phyloP scores from a whole-genome alignment of 2,888 invertebrate species.

The Alcis repandata region DNA sequence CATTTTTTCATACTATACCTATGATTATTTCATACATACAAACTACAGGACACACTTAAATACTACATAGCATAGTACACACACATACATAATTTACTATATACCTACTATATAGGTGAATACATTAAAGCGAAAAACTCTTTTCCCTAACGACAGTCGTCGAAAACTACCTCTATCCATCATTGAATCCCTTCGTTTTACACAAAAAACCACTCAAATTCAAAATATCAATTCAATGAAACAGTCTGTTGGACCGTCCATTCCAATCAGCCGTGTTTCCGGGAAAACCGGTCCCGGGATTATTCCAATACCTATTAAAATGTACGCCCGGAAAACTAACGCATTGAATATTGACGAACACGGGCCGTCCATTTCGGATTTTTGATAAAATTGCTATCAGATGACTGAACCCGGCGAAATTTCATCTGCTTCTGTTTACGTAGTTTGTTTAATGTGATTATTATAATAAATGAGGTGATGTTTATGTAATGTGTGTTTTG shows the following conservation, averaged over 20 bases:
- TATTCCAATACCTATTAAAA: slow-evolving; percentile 33
- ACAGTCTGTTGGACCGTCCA: slow-evolving; percentile 13
- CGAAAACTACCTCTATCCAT: too few relatives aligned
- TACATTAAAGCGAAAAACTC: too few relatives aligned
- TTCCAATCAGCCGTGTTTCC: slow-evolving; percentile 24
- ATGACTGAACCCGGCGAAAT: slow-evolving; percentile 3
- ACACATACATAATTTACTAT: too few relatives aligned
- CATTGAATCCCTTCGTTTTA: slow-evolving; percentile 2
- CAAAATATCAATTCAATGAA: slow-evolving; percentile 30
- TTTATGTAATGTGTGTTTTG: too few relatives aligned
- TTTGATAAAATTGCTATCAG: slow-evolving; percentile 4
- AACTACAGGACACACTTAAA: too few relatives aligned
- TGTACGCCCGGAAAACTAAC: slow-evolving; percentile 21
- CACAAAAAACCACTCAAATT: slow-evolving; percentile 15
- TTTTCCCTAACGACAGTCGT: too few relatives aligned
- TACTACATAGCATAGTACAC: too few relatives aligned
- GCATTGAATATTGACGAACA: slow-evolving; percentile 22
- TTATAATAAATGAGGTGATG: too few relatives aligned
- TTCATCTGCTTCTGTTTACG: not conserved
- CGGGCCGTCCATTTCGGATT: slow-evolving; percentile 18
- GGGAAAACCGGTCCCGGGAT: slow-evolving; percentile 19
- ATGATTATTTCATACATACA: too few relatives aligned
- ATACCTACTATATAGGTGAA: too few relatives aligned
- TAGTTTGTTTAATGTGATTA: too few relatives aligned
- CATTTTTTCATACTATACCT: too few relatives aligned